Base-by-base conservation (phyloP, 1,140 invertebrate genomes). In the Chironomus tepperi region DNA sequence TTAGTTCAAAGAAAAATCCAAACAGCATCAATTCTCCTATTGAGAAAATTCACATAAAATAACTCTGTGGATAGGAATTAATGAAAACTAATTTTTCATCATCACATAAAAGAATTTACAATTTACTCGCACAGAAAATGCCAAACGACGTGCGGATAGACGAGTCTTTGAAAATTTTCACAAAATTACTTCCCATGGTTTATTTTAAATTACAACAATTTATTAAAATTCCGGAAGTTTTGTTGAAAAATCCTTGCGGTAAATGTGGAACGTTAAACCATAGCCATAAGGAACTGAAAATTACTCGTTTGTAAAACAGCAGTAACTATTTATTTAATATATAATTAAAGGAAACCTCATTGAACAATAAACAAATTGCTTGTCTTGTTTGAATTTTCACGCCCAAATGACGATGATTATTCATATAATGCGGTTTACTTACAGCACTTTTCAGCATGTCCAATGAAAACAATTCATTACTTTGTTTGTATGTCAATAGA, bases 321-420 rank as follows among this genome's bases (percentile, higher is more conserved):
- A 57, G 47, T 12, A n/a, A 34, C 24, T 34, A 34, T 34, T 34
- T 34, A 34, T 34, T 34, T 34, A 34, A 34, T 2, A 2, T 57
- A 15, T 47, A n/a, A n/a, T 57, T n/a, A 12, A 57, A 57, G 47
- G 47, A 57, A 57, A 57, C 47, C 47, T 57, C 47, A 34, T 57
- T n/a, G 47, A 57, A n/a, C 47, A 57, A 57, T 57, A 57, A 57
- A 57, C 47, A 57, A 12, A 57, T 57, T n/a, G n/a, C 47, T 57
- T 57, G 47, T 57, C 47, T 57, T 57, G 47, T 57, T 57, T 57
- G n/a, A 57, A 57, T 57, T 57, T 57, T 57, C 47, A 57, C 47
- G 47, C 47, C 47, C 47, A 57, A 57, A 15, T 57, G 47, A 57
- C 47, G 47, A n/a, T 57, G 3, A n/a, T 47, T n/a, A n/a, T 15